Evolutionary conservation across 2,797 vertebrate species (phyloP).

Genomic region (Enteromius afrohamiltoni): DNA sequence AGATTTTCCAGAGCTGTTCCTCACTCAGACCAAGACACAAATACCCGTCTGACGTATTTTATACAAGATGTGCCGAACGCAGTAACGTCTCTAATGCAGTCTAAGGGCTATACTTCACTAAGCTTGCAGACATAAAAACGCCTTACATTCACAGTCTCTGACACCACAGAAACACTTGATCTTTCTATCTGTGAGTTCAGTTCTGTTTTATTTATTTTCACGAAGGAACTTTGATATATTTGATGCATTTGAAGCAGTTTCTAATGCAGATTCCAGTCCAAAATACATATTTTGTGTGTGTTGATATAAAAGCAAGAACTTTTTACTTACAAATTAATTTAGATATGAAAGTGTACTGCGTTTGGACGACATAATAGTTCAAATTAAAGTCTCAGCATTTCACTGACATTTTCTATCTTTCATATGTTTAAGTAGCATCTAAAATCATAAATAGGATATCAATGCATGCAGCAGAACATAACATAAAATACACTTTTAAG

Average conservation of each 20-base stretch:
- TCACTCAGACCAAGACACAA: conserved; percentile 39
- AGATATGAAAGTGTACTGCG: neutral
- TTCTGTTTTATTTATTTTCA: neutral
- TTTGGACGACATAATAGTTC: neutral
- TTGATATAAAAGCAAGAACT: neutral
- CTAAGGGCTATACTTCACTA: conserved; percentile 23
- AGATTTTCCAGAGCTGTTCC: conserved; percentile 31
- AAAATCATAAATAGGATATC: neutral
- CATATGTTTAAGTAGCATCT: neutral
- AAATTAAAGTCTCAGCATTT: neutral
- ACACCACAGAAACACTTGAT: neutral
- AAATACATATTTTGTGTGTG: neutral
- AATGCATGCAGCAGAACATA: neutral
- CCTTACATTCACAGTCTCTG: conserved; percentile 18
- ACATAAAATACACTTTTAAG: neutral
- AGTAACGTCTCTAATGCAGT: conserved; percentile 39
- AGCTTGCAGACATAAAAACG: conserved; percentile 17
- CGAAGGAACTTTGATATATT: neutral
- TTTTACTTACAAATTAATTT: neutral
- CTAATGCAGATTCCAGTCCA: neutral
- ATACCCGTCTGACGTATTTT: conserved; percentile 32
- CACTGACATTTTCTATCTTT: neutral
- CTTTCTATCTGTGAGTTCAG: neutral
- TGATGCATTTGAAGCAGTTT: neutral
- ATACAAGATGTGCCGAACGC: conserved; percentile 41